These are phyloP conservation scores for Lasioglossum pauxillum DNA, from an alignment of 2,888 invertebrate species.

Conservation along the genomic window DNA sequence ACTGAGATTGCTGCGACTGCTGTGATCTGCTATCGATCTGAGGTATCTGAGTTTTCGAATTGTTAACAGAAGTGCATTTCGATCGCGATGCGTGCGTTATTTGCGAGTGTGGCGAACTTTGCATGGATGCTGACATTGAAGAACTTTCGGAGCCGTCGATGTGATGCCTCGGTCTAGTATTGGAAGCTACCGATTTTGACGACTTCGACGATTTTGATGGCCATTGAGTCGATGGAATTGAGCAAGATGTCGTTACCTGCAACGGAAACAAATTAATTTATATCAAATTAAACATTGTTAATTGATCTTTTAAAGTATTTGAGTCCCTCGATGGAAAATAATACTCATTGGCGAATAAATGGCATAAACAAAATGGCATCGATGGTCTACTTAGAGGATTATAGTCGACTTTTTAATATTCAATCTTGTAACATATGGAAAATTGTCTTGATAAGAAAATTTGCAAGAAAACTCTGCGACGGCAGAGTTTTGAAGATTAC, in stretches of 20 bases:
- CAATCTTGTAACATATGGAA: neutral
- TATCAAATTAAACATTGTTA: too few relatives aligned
- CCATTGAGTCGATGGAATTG: constrained; percentile 81
- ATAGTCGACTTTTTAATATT: neutral
- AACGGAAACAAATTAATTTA: too few relatives aligned
- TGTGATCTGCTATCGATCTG: constrained; percentile 69
- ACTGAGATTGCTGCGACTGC: constrained; percentile 70
- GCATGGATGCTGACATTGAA: constrained; percentile 87
- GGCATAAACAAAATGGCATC: neutral
- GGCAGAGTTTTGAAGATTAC: too few relatives aligned
- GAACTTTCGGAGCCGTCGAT: constrained; percentile 87
- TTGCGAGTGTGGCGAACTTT: constrained; percentile 85
- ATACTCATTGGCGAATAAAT: neutral
- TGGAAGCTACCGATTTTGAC: constrained; percentile 70
- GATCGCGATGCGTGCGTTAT: constrained; percentile 65
- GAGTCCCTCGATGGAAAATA: neutral
- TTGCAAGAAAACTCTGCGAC: too few relatives aligned
- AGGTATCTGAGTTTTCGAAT: constrained; percentile 69
- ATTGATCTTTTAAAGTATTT: too few relatives aligned
- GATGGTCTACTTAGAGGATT: neutral
- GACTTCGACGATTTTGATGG: constrained; percentile 81
- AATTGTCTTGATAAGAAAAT: neutral
- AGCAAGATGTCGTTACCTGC: constrained; percentile 66
- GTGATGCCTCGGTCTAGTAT: constrained; percentile 71
- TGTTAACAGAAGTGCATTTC: constrained; percentile 63